phyloP scores from a whole-genome alignment of 2,888 invertebrate genomes.

The Cheilosia variabilis region DNA sequence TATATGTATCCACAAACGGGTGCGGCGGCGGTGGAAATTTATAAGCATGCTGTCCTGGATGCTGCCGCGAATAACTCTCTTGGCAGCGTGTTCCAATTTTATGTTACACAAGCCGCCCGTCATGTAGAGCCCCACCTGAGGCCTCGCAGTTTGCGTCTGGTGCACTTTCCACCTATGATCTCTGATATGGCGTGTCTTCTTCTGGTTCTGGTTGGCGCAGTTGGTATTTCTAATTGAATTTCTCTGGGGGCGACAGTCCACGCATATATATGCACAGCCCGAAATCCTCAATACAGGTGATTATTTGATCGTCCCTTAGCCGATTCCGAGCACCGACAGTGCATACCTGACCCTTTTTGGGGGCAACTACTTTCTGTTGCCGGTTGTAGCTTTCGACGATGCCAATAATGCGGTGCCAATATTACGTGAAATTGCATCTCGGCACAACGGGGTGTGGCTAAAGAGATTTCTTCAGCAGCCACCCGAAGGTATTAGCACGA shows the following conservation, averaged over 20 bases:
- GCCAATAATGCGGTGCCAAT: slow-evolving; percentile 63
- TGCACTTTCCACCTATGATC: slow-evolving; percentile 74
- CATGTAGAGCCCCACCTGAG: slow-evolving; percentile 73
- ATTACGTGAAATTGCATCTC: slow-evolving; percentile 63
- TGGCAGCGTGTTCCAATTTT: slow-evolving; percentile 72
- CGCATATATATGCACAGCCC: slow-evolving; percentile 2
- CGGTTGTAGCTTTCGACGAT: slow-evolving; percentile 3
- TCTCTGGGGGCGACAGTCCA: slow-evolving; percentile 67
- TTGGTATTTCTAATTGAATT: slow-evolving; percentile 73
- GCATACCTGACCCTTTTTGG: slow-evolving; percentile 50
- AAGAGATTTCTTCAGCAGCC: slow-evolving; percentile 48
- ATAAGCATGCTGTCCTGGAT: slow-evolving; percentile 69
- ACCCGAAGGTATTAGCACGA: slow-evolving; percentile 66
- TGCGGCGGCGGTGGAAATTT: slow-evolving; percentile 68
- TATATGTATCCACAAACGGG: slow-evolving; percentile 37
- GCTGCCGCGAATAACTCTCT: slow-evolving; percentile 67
- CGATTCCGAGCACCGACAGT: background rate
- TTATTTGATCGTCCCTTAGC: slow-evolving; percentile 52
- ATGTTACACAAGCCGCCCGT: slow-evolving; percentile 73
- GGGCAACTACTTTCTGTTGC: slow-evolving; percentile 1
- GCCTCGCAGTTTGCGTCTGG: slow-evolving; percentile 33
- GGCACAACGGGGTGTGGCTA: slow-evolving; percentile 59
- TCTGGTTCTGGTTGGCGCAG: slow-evolving; percentile 28
- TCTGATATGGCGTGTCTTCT: slow-evolving; percentile 40
- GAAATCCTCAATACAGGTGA: slow-evolving; percentile 39